Conservation (phyloP, 2,113 vertebrate species). For the Danio rerio region GRCz12tu NC_133198.1:30649001-30649500, state of each 20-base stretch:
- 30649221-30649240: slow-evolving; percentile 15
- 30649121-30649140: slow-evolving; percentile 64
- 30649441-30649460: slow-evolving; percentile 51
- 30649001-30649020: slow-evolving; percentile 69
- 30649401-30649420: slow-evolving; percentile 74
- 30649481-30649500: no score
- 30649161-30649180: slow-evolving; percentile 57
- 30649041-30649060: slow-evolving; percentile 73
- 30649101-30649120: slow-evolving; percentile 63
- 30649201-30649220: slow-evolving; percentile 3
- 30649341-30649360: slow-evolving; percentile 71
- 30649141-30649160: slow-evolving; percentile 56
- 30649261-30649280: not conserved
- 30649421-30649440: slow-evolving; percentile 39
- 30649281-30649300: not conserved
- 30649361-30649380: slow-evolving; percentile 6
- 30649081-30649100: slow-evolving; percentile 55
- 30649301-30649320: not conserved
- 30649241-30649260: not conserved
- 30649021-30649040: slow-evolving; percentile 63
- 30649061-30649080: slow-evolving; percentile 54
- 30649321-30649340: slow-evolving; percentile 61
- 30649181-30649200: slow-evolving; percentile 23
- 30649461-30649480: not conserved
- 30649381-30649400: slow-evolving; percentile 50